Evolutionary conservation across 2,888 invertebrate species (phyloP).

Genomic region (Folsomia candida): DNA sequence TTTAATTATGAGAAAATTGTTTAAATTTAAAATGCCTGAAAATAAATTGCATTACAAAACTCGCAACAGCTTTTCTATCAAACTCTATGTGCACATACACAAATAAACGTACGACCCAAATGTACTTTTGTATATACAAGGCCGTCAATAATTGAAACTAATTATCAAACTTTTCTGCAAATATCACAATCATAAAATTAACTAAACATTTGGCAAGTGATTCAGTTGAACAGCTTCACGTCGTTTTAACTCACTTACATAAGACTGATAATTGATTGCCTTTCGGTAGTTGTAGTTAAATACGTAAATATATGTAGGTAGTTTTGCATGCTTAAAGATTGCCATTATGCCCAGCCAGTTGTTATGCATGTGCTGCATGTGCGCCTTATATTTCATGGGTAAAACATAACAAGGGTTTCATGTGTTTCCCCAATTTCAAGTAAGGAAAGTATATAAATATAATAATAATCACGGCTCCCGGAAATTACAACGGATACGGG

Average conservation of each 20-base stretch:
- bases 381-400: no score
- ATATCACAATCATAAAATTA: not conserved
- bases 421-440: no score
- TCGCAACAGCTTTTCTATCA: not conserved
- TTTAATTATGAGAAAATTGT: conserved; percentile 22
- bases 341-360: no score
- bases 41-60: not conserved
- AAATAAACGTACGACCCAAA: no score
- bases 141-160: not conserved
- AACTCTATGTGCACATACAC: not conserved
- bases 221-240: not conserved
- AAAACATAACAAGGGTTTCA: no score
- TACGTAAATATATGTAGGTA: no score
- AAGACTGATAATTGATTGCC: not conserved
- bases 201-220: conserved; percentile 7
- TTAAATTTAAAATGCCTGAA: not conserved
- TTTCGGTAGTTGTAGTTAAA: no score
- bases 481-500: conserved; percentile 31
- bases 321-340: no score
- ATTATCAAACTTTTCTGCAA: conserved; percentile 5
- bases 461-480: conserved; percentile 17
- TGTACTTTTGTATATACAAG: no score
- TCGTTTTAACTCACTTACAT: not conserved
- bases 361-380: no score
- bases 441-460: no score